A percentile compares a stretch with the other conserved stretches of the same genome.
Evolutionary conservation across 2,113 vertebrate genomes (phyloP).

Genomic region (Orycteropus afer): DNA sequence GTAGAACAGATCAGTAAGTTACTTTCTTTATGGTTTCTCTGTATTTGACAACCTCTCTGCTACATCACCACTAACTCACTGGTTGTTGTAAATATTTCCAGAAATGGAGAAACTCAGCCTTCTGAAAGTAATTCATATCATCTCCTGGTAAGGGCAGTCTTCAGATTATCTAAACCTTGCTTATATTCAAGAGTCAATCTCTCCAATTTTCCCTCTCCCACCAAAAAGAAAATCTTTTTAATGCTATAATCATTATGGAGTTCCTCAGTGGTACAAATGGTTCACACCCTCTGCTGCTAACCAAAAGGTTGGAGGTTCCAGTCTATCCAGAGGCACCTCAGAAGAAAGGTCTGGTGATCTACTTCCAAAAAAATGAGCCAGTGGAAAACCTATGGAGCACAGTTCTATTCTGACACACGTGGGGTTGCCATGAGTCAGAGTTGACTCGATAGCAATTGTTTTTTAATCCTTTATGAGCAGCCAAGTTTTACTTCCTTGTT

Average conservation of each 20-base stretch:
- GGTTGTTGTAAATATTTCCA: not conserved
- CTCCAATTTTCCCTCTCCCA: not conserved
- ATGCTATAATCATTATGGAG: not conserved
- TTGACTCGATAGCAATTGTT: not conserved
- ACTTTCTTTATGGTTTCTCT: conserved; percentile 10
- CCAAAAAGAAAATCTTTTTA: not conserved
- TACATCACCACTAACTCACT: not conserved
- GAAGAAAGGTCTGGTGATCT: not conserved
- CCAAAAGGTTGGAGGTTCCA: not conserved
- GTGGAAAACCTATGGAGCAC: not conserved
- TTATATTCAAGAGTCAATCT: not conserved
- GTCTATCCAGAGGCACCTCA: not conserved
- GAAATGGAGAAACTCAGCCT: not conserved
- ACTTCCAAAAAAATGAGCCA: not conserved
- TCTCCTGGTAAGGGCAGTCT: not conserved
- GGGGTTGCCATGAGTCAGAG: not conserved
- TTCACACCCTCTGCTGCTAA: not conserved
- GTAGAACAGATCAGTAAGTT: conserved; percentile 97
- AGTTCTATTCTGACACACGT: not conserved
- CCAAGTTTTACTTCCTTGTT: not conserved
- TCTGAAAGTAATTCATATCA: not conserved
- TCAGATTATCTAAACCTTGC: not conserved
- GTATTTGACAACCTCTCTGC: not conserved
- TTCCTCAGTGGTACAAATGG: too few species aligned
- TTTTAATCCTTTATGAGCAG: not conserved